phyloP scores from a whole-genome alignment of 2,888 invertebrate genomes.

The Stratiomys singularior region DNA sequence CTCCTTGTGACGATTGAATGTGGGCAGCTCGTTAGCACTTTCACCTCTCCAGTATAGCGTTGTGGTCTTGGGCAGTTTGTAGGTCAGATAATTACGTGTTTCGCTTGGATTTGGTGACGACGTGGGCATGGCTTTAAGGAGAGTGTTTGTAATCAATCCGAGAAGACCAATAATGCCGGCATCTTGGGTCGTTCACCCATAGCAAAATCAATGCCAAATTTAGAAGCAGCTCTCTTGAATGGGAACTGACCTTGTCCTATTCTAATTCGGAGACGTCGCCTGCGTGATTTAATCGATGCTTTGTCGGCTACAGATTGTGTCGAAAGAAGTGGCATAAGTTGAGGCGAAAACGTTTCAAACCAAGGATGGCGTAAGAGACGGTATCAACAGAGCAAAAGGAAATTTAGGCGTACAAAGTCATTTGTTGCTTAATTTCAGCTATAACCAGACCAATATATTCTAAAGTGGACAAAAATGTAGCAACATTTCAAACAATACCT shows the following conservation, averaged over 20 bases:
- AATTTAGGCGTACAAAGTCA: no score
- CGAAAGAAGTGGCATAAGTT: no score
- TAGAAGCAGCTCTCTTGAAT: neutral
- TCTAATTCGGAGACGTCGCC: neutral
- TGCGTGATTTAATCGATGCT: no score
- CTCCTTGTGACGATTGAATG: neutral
- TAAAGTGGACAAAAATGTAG: no score
- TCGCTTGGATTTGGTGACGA: neutral
- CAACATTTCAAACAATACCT: no score
- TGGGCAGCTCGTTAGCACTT: neutral
- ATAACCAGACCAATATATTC: no score
- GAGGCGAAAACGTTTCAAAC: no score
- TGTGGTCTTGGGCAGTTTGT: neutral
- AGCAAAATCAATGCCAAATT: neutral
- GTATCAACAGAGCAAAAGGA: no score
- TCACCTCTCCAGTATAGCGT: neutral
- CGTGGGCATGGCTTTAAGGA: neutral
- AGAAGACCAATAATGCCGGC: conserved; percentile 8
- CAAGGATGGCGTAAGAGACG: no score
- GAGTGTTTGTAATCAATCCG: conserved; percentile 19
- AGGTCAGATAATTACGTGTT: neutral
- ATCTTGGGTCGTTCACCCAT: neutral
- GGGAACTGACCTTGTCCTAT: conserved; percentile 14
- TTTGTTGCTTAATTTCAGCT: no score
- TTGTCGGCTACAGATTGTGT: no score